These are phyloP conservation scores for Leptobrachium leishanense DNA, from an alignment of 2,113 vertebrate species.

Conservation along the genomic window DNA sequence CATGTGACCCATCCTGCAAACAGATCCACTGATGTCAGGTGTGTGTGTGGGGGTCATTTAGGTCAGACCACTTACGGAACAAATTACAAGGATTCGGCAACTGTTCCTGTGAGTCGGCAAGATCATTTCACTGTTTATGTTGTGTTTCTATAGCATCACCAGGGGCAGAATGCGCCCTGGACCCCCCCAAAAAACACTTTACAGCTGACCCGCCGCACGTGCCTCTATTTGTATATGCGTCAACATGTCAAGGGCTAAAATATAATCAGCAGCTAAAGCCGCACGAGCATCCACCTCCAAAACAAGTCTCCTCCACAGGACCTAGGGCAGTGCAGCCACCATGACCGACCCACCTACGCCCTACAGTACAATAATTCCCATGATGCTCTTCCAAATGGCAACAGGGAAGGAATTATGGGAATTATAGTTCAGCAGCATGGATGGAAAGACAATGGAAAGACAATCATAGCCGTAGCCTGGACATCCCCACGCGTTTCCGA, in stretches of 20 bases:
- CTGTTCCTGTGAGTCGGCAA: slow-evolving; percentile 12
- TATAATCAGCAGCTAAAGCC: no score
- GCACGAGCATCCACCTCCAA: no score
- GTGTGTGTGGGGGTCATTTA: background rate
- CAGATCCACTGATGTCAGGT: slow-evolving; percentile 31
- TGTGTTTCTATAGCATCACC: slow-evolving; percentile 11
- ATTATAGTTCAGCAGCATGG: no score
- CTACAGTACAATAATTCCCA: no score
- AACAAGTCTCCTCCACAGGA: no score
- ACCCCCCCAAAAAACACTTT: slow-evolving; percentile 5
- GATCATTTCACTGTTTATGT: slow-evolving; percentile 35
- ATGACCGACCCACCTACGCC: no score
- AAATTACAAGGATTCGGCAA: slow-evolving; percentile 40
- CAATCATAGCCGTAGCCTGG: no score
- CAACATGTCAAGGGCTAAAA: background rate
- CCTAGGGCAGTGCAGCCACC: no score
- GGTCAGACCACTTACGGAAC: slow-evolving; percentile 38
- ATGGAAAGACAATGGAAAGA: no score
- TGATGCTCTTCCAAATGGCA: no score
- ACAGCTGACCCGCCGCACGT: background rate
- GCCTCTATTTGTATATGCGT: background rate
- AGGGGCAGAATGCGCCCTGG: background rate
- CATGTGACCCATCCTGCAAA: slow-evolving; percentile 5
- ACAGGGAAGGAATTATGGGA: no score
- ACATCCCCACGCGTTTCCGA: no score